phyloP scores from a whole-genome alignment of 2,113 vertebrate genomes.

The Petaurus breviceps region DNA sequence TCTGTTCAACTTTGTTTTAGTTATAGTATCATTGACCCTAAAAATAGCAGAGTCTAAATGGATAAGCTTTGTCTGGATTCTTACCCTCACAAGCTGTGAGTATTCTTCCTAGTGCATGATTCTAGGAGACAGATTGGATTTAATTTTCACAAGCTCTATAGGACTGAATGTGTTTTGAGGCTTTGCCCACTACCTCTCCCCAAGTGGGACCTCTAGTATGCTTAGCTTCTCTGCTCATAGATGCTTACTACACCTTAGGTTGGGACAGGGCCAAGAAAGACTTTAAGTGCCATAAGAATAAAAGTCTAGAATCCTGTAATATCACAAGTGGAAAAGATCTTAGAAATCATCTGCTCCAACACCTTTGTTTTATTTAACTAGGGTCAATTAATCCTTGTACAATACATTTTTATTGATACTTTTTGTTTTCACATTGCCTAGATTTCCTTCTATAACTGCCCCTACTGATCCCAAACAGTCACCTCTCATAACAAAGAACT shows the following conservation, averaged over 20 bases:
- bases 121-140: background rate
- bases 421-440: background rate
- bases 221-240: background rate
- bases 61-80: background rate
- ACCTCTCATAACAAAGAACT: background rate
- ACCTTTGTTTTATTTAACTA: background rate
- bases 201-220: background rate
- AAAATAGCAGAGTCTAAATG: background rate
- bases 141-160: background rate
- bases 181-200: background rate
- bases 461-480: background rate
- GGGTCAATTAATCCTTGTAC: background rate
- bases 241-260: background rate
- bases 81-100: background rate
- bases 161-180: background rate
- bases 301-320: background rate
- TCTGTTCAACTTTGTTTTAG: background rate
- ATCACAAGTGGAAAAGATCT: background rate
- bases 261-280: background rate
- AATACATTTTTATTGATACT: background rate
- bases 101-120: background rate
- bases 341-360: background rate
- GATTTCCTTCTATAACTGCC: background rate
- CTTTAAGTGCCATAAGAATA: background rate
- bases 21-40: background rate